Base-by-base conservation (phyloP, 2,888 invertebrate genomes). In the Agrotis clavis region DNA sequence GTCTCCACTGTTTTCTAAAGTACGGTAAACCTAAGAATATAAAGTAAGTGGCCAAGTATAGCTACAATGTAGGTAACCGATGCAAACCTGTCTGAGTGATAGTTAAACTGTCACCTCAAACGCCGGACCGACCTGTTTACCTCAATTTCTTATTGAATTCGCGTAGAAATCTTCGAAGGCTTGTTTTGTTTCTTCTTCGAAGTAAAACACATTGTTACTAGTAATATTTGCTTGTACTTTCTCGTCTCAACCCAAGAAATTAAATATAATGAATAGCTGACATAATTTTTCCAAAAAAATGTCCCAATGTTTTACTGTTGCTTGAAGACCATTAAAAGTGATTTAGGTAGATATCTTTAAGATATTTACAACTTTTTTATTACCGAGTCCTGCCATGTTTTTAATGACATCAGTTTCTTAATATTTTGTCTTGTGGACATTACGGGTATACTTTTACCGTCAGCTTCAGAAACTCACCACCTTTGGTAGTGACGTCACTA, bases 131-230 rank as follows among this genome's bases (percentile, higher is more conserved):
- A 73, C 80, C 80, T 45, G 53, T 56, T 79, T 68, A 71, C 80
- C 80, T 71, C 67, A 59, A 79, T 81, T 79, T 65, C 79, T 82
- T 68, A 63, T 80, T 77, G 54, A 68, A 65, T 82, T 79, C 65
- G 67, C 74, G 66, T 63, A 77, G 72, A 74, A 82, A 56, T 57
- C 48, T 53, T 53, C 51, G 41, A 18, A 45, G 21, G 5, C 13
- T 47, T 59, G 50, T 78, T 71, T 79, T 82, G 59, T 65, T 63
- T 78, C 65, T 66, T 64, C 64, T 50, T 81, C 30, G 19, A 78
- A 82, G 66, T 82, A 51, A 73, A 69, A 30, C 60, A 57, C 56
- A 63, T 70, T 57, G 48, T 64, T 45, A 41, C 21, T 56, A 16
- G 16, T 45, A 18, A 25, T 45, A 51, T 7, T 19, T 50, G 6